Evolutionary conservation across 92 coral and sea anemone species (phyloP).

Genomic region (Paragorgia papillata): DNA sequence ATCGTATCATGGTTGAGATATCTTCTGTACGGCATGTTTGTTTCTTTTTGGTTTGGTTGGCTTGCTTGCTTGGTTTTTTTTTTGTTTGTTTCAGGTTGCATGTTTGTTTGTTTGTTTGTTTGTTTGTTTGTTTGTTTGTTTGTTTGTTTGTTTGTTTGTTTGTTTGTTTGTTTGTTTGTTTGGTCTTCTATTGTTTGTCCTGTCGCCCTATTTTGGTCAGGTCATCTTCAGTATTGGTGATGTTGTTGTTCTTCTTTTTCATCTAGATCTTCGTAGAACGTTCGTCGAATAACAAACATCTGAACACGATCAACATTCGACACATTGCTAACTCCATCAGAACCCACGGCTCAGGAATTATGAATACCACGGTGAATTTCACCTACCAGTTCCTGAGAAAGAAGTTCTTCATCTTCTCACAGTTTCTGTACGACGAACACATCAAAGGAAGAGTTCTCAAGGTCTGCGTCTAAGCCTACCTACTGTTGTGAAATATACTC

Average conservation of each 20-base stretch:
- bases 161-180: too few relatives aligned
- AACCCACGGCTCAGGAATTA: conserved; percentile 96
- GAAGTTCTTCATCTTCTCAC: conserved; percentile 98
- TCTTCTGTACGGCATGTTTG: too few relatives aligned
- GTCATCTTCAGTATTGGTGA: too few relatives aligned
- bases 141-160: too few relatives aligned
- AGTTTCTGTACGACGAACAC: conserved; percentile 97
- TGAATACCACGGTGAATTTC: conserved; percentile 98
- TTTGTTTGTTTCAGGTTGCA: too few relatives aligned
- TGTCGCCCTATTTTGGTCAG: too few relatives aligned
- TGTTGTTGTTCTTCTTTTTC: background rate
- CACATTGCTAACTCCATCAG: conserved; percentile 99
- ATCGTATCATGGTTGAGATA: too few relatives aligned
- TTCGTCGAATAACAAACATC: conserved; percentile 95
- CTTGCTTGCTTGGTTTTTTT: too few relatives aligned
- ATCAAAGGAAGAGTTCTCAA: conserved; percentile 95
- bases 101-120: too few relatives aligned
- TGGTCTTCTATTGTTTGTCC: too few relatives aligned
- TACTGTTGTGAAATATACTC: background rate
- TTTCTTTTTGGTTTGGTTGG: too few relatives aligned
- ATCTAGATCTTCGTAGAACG: conserved; percentile 91
- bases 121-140: too few relatives aligned
- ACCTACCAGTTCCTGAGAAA: conserved; percentile 96
- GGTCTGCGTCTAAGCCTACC: conserved; percentile 42
- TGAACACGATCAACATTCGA: conserved; percentile 96